These are phyloP conservation scores for Phocoena phocoena DNA, from an alignment of 2,113 vertebrate species.

Conservation along the genomic window DNA sequence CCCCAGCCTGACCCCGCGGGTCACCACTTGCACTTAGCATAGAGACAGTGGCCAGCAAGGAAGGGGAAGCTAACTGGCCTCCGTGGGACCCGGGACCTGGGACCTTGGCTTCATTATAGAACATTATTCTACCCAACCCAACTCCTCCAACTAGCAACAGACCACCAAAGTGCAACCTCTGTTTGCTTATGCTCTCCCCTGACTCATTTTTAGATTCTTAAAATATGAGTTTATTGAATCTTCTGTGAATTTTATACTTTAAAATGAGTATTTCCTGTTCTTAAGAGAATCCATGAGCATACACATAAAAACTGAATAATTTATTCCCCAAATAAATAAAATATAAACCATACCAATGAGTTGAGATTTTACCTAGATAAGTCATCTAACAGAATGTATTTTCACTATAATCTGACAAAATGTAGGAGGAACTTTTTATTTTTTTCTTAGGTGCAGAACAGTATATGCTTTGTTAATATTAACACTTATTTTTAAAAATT, in stretches of 20 bases:
- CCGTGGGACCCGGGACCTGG: background rate
- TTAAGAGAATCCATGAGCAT: background rate
- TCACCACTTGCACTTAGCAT: background rate
- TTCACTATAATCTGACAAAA: background rate
- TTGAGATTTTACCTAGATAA: background rate
- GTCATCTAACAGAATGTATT: background rate
- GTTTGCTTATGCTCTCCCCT: background rate
- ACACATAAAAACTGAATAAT: conserved; percentile 13
- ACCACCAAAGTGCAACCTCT: background rate
- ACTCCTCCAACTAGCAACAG: background rate
- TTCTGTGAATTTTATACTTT: background rate
- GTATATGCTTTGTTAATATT: background rate
- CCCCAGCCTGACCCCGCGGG: background rate
- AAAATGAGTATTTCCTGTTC: background rate
- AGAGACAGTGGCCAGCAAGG: background rate
- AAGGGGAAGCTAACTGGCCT: background rate
- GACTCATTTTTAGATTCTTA: background rate
- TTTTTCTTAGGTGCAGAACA: background rate
- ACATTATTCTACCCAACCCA: background rate
- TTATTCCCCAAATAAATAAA: conserved; percentile 40
- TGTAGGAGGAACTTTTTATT: background rate
- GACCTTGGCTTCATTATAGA: background rate
- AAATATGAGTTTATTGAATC: background rate
- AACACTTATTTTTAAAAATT: background rate
- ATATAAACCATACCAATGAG: background rate